Evolutionary conservation across 2,113 vertebrate species (phyloP), one percentile per base, ranked within the genome.

Genomic region (Ceuthmochares aereus): DNA sequence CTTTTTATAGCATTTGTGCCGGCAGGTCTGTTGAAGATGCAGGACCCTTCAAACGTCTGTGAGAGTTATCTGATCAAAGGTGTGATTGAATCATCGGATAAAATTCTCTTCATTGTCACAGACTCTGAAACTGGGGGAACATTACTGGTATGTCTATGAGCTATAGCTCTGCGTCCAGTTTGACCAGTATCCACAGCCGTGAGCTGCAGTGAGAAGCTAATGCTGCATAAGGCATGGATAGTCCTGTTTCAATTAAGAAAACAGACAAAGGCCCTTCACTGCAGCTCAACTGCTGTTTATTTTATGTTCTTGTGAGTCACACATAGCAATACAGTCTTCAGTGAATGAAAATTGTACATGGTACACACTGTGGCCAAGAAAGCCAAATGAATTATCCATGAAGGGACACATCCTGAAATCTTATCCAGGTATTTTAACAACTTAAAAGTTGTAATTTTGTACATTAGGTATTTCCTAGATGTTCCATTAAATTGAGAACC

Each of bases 401-500:
- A 80, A 92, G 32, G 73, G 85, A 67, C 25, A 42, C 34, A 51
- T 56, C 36, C 47, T 58, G 69, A 77, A 93, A 94, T 96, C 73
- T 68, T 27, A 60, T 42, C 67, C 89, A 79, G 69, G 23, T 92
- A 86, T 89, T 90, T 93, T 68, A 82, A 74, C 68, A 80, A 54
- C 58, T 95, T 84, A 76, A 75, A 90, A 89, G 40, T 47, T 77
- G 86, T 67, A 4, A 62, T 89, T 73, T 84, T 84, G 15, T 94
- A 32, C 2, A 1, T 49, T 89, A 40, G 23, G 0, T 86, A n/a
- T 59, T 94, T 96, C 68, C 92, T 91, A 84, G 90, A 85, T 51
- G 34, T 85, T 93, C 77, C 77, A 77, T 94, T 96, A 95, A 89
- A 86, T 68, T 87, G 73, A 85, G 60, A 76, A 66, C 37, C 72